Conservation (phyloP, 2,113 vertebrate genomes). For the Antechinus stuartii region DNA sequence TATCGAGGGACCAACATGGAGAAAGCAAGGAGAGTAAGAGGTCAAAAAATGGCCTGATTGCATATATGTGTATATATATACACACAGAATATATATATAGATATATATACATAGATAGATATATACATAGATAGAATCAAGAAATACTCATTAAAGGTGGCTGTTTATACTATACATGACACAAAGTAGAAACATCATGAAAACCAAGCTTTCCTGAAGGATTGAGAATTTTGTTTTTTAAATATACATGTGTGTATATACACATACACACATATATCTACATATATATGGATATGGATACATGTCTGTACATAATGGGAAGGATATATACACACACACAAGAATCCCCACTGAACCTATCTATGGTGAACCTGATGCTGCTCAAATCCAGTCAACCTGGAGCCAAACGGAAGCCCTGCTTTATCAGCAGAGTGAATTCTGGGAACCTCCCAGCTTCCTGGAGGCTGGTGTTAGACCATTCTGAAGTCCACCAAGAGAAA, state of each 20-base stretch:
- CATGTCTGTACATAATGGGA: constrained; percentile 60
- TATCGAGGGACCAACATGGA: constrained; percentile 60
- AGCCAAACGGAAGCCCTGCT: constrained; percentile 70
- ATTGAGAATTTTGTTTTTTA: constrained; percentile 79
- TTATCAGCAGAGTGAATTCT: constrained; percentile 69
- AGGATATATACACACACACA: constrained; percentile 70
- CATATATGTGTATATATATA: constrained; percentile 55
- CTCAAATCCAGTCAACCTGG: constrained; percentile 76
- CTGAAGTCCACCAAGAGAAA: constrained; percentile 75
- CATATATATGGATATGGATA: constrained; percentile 66
- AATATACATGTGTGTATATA: constrained; percentile 76
- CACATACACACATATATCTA: constrained; percentile 29
- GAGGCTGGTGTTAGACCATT: constrained; percentile 75
- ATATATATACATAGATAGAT: background rate
- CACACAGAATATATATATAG: background rate
- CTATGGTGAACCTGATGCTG: constrained; percentile 75
- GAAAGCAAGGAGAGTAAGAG: constrained; percentile 57
- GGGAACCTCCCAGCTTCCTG: constrained; percentile 68
- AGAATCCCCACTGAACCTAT: constrained; percentile 72
- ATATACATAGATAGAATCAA: constrained; percentile 23
- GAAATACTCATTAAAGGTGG: constrained; percentile 71
- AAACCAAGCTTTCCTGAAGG: constrained; percentile 71
- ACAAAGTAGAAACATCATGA: constrained; percentile 75
- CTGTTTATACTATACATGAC: constrained; percentile 67
- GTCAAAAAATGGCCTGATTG: constrained; percentile 62